These are phyloP conservation scores for Spongilla lacustris DNA, from an alignment of 37 sponge, comb jelly and placozoan species.

Conservation along the genomic window DNA sequence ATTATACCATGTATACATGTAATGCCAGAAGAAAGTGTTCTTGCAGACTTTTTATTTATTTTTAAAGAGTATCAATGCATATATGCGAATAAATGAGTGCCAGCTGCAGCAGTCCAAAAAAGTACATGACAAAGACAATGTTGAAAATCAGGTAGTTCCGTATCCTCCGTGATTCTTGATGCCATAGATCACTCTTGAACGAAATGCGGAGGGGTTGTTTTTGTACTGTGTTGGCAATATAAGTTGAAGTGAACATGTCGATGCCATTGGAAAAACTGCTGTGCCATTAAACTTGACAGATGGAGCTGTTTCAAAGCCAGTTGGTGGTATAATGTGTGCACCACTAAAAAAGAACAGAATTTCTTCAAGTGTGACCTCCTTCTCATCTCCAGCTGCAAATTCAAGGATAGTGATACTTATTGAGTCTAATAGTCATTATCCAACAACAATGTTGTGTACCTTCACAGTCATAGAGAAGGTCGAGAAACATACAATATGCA, in stretches of 20 bases:
- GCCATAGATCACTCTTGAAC: no score
- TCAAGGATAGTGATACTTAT: not conserved
- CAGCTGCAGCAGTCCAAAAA: no score
- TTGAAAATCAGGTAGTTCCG: no score
- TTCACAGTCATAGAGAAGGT: not conserved
- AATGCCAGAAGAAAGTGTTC: no score
- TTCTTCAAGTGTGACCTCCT: not conserved
- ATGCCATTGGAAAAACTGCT: not conserved
- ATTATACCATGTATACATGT: no score
- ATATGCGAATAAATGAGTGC: no score
- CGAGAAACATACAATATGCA: no score
- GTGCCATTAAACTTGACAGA: not conserved
- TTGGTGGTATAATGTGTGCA: not conserved
- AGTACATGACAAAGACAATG: no score
- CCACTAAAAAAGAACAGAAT: not conserved
- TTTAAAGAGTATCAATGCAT: no score
- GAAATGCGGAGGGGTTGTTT: no score
- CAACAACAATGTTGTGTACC: not conserved
- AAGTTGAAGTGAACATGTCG: not conserved
- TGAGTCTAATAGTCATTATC: not conserved
- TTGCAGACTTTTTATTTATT: no score
- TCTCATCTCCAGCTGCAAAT: not conserved
- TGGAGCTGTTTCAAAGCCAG: not conserved
- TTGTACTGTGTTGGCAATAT: not conserved
- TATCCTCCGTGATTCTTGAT: no score